A percentile compares a stretch with the other conserved stretches of the same genome.
These are phyloP conservation scores for Corythornis cristatus DNA, from an alignment of 2,113 vertebrate genomes.

Conservation along the genomic window DNA sequence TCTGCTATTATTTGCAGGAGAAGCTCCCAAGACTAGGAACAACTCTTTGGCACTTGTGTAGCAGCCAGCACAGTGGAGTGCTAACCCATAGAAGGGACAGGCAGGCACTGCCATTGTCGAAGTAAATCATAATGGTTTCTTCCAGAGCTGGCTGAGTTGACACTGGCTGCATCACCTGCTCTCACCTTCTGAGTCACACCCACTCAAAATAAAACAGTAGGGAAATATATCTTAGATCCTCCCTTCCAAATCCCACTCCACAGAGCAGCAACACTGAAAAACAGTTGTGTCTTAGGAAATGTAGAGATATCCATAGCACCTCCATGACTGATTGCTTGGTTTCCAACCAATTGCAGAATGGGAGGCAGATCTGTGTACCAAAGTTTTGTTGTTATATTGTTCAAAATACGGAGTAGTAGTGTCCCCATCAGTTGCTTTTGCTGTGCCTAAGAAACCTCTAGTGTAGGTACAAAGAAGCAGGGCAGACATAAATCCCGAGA, in stretches of 20 bases:
- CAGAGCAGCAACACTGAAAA: background rate
- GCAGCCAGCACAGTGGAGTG: background rate
- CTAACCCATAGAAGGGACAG: background rate
- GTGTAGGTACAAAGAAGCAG: background rate
- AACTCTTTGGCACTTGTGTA: background rate
- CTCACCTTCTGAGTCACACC: background rate
- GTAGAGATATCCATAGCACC: background rate
- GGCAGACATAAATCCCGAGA: background rate
- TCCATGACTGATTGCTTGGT: background rate
- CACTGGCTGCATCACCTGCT: background rate
- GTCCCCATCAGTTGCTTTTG: background rate
- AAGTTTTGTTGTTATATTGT: background rate
- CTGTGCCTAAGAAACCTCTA: background rate
- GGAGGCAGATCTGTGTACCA: background rate
- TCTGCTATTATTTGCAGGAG: background rate
- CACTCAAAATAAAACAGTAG: rapidly evolving
- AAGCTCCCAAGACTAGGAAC: background rate
- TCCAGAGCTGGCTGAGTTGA: background rate
- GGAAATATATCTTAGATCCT: background rate
- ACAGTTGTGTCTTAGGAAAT: background rate
- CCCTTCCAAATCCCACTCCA: background rate
- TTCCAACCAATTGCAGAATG: background rate
- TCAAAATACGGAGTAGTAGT: background rate
- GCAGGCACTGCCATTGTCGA: background rate
- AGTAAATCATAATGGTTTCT: background rate